These are phyloP conservation scores for Hemichromis elongatus DNA, from an alignment of 2,113 vertebrate genomes.

Conservation along the genomic window DNA sequence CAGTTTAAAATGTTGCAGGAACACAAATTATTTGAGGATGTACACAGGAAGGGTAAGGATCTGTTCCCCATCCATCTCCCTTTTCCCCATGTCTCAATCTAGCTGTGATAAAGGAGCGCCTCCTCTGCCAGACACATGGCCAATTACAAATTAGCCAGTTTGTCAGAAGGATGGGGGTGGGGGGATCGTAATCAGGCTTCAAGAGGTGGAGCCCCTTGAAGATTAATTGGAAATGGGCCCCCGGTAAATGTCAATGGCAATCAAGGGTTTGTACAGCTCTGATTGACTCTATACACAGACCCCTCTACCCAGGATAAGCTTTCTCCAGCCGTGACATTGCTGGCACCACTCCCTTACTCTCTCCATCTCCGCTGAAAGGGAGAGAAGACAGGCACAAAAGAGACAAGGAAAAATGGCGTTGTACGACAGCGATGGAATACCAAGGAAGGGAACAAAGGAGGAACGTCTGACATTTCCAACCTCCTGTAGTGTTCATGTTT, in stretches of 20 bases:
- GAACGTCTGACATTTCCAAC: conserved; percentile 48
- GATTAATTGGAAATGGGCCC: conserved; percentile 80
- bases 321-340: conserved; percentile 63
- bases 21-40: neutral
- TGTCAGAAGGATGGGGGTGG: conserved; percentile 57
- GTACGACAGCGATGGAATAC: conserved; percentile 46
- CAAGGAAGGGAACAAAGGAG: conserved; percentile 32
- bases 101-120: conserved; percentile 55
- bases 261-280: conserved; percentile 69
- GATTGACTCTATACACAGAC: conserved; percentile 74
- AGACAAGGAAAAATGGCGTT: conserved; percentile 40
- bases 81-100: conserved; percentile 49
- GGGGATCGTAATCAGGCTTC: conserved; percentile 73
- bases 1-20: neutral
- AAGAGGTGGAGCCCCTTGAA: conserved; percentile 77
- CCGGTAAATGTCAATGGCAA: conserved; percentile 79
- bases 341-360: conserved; percentile 50
- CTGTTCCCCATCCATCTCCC: conserved; percentile 25
- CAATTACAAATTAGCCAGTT: conserved; percentile 80
- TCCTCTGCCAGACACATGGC: conserved; percentile 64
- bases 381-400: conserved; percentile 40
- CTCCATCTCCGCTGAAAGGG: conserved; percentile 35
- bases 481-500: conserved; percentile 34
- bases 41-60: neutral
- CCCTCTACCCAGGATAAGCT: conserved; percentile 63